Base-by-base conservation (phyloP, 1,140 invertebrate genomes). In the Orius insidiosus region DNA sequence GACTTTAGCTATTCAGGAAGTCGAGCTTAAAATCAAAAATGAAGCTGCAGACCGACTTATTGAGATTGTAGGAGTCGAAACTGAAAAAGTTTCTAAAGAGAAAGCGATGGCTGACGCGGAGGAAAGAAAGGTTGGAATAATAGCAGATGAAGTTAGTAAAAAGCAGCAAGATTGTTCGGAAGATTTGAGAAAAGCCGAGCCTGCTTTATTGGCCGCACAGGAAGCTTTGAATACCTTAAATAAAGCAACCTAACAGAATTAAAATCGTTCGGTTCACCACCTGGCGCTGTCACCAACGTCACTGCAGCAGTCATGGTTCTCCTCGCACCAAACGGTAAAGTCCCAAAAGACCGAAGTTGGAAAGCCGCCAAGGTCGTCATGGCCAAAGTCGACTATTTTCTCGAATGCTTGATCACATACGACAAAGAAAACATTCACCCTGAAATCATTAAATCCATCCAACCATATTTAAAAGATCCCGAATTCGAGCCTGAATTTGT, bases 391-490 rank as follows among this genome's bases (percentile, higher is more conserved):
- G 88, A 95, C 57, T 65, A 78, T 5, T 96, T 96, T 60, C 63
- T 97, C 15, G 89, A 95, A 62, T 63, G 76, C 0, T 64, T 97
- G 0, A 83, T 90, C 36, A 88, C 85, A 60, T 95, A 95, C 59
- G 88, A 96, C 58, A 97, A 97, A 60, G 89, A 97, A 66, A 89
- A 94, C 57, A 95, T 96, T 53, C 90, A 90, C 59, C 85, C 89
- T 1, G 84, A 87, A 61, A 81, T 92, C 37, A 85, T 82, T 39
- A 93, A 93, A 66, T 85, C 87, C 9, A 88, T 95, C 35, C 80
- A 89, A 52, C 87, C 87, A 0, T 95, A 93, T 59, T 67, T 95
- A 0, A 84, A 84, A 56, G 81, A 93, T 63, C 72, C 85, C 0
- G 88, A 95, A 64, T 96, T 96, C 66, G 84, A 93, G 60, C 87